Evolutionary conservation across 2,797 vertebrate species (phyloP), one percentile per base, ranked within the genome.

Genomic region (Orientallactaga sibirica): DNA sequence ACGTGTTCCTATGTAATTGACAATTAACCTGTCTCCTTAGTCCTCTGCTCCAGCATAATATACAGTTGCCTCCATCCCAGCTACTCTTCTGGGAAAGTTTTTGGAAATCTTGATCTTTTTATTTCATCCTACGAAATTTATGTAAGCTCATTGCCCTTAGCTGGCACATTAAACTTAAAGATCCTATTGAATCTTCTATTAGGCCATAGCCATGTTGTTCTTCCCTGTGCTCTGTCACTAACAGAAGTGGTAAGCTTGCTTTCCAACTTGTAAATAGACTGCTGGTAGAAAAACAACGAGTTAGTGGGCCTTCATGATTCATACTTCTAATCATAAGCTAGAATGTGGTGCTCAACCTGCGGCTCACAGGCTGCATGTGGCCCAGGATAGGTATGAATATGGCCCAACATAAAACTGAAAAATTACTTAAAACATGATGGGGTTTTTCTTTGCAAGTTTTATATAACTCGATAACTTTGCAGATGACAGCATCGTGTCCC

Each of bases 191-290:
- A 75, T 78, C 37, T 10, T 86, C 55, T 90, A 81, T 70, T 27
- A 93, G 52, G 27, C 27, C 55, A 75, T 4, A 52, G 22, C 27
- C 55, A 75, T 4, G 61, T 9, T 91, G 70, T 41, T 79, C 2
- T 73, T 86, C 18, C 84, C 37, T 20, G 77, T 70, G 41, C 12
- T 41, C 48, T 66, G 24, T 58, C 52, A 67, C 70, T 87, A 80
- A 85, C 1, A 58, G 66, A 92, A 76, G 20, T 70, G 66, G 9
- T 70, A 70, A 37, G 64, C 25, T 75, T 18, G 55, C 64, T 93
- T 86, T 88, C 66, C 43, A 91, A 83, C 77, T 70, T 43, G 79
- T 88, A 89, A n/a, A 20, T 73, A 78, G 94, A 86, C 14, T 73
- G 76, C 12, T 25, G 22, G 48, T 16, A 90, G 52, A 33, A 88